Evolutionary conservation across 2,113 vertebrate genomes (phyloP), one percentile per base, ranked within the genome.

Genomic region (Phylloscopus trochilus): DNA sequence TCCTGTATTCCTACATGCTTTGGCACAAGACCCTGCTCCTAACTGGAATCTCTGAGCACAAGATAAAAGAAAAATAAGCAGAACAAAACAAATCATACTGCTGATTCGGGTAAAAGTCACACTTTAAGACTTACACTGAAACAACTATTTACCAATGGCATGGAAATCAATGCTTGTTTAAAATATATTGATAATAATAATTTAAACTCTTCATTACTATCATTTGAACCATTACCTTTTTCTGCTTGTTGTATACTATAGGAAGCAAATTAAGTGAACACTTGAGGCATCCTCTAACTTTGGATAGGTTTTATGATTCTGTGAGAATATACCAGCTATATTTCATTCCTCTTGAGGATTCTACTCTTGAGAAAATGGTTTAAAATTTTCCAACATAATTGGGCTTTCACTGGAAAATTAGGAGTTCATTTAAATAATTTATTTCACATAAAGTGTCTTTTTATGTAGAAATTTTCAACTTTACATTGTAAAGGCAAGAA

Each of bases 341-440:
- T 91, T 97, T 95, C 94, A 85, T 95, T 83, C 80, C 95, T 92
- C 96, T 80, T 85, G 95, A 96, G 95, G 51, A 92, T 97, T 95
- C 67, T 72, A 67, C 95, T 92, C 94, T 92, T 92, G 91, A 95
- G 95, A 95, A 95, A 95, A 95, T 88, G 95, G 95, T 96, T 94
- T 88, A 97, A 95, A 95, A 74, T 70, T 95, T 96, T 96, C 96
- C 92, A 89, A 75, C 96, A 93, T 97, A 97, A 97, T 96, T 95
- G 96, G 84, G 90, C 95, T 97, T 95, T 97, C 95, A 95, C 87
- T 93, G 81, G 94, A 95, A 96, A 95, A 97, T 97, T 95, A 96
- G 89, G 89, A 93, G 81, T 92, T 95, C 95, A 96, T 96, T 97
- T 97, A 95, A 96, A 97, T 97, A 96, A 96, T 97, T 97, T 96